Evolutionary conservation across 2,113 vertebrate species (phyloP).

Genomic region (Gymnarchus niloticus): DNA sequence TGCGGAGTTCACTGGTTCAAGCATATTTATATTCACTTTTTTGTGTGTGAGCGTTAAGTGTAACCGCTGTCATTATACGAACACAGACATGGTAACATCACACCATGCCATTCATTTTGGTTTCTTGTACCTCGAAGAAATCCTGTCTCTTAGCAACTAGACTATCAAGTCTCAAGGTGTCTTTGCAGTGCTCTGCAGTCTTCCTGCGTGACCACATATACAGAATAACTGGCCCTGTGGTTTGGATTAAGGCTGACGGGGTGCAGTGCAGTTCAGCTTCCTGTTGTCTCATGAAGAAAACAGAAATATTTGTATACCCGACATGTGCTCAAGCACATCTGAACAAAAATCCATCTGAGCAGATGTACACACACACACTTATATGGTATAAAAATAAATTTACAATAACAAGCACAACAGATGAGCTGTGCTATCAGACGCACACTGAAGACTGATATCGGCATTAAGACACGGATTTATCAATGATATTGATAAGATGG

Average conservation of each 20-base stretch:
- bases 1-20: too few relatives aligned
- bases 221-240: background rate
- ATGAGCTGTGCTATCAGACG: too few relatives aligned
- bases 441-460: too few relatives aligned
- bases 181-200: background rate
- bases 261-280: background rate
- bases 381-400: too few relatives aligned
- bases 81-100: background rate
- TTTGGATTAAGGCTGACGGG: background rate
- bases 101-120: slow-evolving; percentile 9
- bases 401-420: too few relatives aligned
- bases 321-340: background rate
- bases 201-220: background rate
- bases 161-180: background rate
- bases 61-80: background rate
- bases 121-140: background rate
- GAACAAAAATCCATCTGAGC: background rate
- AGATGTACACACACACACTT: background rate
- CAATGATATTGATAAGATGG: background rate
- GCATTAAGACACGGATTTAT: too few relatives aligned
- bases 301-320: too few relatives aligned
- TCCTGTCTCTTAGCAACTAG: slow-evolving; percentile 17
- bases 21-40: background rate
- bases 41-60: background rate
- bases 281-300: too few relatives aligned